A percentile compares a stretch with the other conserved stretches of the same genome.
Evolutionary conservation across 1,140 invertebrate genomes (phyloP).

Genomic region (Lutraria rhynchaena): DNA sequence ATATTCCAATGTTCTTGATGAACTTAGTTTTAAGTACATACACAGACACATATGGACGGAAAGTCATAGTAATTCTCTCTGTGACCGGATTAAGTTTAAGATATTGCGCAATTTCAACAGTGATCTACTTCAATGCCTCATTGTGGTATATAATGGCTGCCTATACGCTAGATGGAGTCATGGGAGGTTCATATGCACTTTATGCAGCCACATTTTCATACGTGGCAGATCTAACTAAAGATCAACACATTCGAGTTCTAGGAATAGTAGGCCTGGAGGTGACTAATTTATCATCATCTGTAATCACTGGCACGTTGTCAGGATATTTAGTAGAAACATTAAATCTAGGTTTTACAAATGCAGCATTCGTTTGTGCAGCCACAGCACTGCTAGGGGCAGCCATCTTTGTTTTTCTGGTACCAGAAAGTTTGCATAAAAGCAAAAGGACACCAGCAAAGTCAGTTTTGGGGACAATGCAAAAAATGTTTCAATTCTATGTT

Average conservation of each 20-base stretch:
- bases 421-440: conserved; percentile 3
- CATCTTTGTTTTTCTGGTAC: not conserved
- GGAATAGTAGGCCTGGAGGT: conserved; percentile 15
- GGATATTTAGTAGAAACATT: conserved; percentile 19
- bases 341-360: conserved; percentile 3
- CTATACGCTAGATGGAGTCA: not conserved
- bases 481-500: not conserved
- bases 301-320: not conserved
- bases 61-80: not conserved
- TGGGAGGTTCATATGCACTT: not conserved
- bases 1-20: not conserved
- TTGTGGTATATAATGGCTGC: not conserved
- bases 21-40: not conserved
- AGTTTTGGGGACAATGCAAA: not conserved
- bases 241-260: not conserved
- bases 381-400: not conserved
- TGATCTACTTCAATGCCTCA: conserved; percentile 3
- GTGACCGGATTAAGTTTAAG: not conserved
- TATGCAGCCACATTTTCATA: not conserved
- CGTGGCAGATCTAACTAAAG: not conserved
- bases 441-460: not conserved
- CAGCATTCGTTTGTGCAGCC: not conserved
- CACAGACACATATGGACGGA: conserved; percentile 26
- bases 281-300: not conserved
- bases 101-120: not conserved